phyloP scores from a whole-genome alignment of 2,113 vertebrate species.

The Sakesphorus luctuosus region DNA sequence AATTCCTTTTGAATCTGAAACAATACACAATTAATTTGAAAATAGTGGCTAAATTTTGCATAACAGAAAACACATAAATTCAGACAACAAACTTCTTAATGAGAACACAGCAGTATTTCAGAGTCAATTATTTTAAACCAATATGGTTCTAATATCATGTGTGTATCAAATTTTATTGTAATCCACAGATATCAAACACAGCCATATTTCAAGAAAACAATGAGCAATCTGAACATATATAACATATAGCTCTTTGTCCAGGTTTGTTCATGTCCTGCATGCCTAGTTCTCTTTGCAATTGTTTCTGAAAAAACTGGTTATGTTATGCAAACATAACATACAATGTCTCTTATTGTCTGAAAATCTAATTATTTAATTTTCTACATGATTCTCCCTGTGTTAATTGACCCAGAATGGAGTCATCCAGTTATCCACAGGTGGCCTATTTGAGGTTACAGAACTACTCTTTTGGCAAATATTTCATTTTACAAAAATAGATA shows the following conservation, averaged over 20 bases:
- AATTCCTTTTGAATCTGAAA: constrained; percentile 32
- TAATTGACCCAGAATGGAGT: background rate
- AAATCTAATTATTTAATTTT: background rate
- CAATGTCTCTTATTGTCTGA: background rate
- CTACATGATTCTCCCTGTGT: background rate
- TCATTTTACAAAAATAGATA: background rate
- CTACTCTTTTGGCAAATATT: background rate
- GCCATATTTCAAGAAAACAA: background rate
- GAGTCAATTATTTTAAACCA: background rate
- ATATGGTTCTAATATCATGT: background rate
- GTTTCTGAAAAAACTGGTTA: background rate
- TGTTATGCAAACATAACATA: background rate
- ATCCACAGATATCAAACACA: background rate
- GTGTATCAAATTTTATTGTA: background rate
- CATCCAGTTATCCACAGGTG: background rate
- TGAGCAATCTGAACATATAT: background rate
- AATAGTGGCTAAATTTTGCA: background rate
- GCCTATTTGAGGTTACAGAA: background rate
- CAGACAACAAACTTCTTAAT: background rate
- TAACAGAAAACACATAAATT: background rate
- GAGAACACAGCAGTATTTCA: background rate
- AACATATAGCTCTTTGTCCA: background rate
- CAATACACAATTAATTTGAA: background rate
- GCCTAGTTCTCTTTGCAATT: background rate
- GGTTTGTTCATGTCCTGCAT: background rate